Conservation (phyloP, 2,797 vertebrate species). For the Lateolabrax maculatus region DNA sequence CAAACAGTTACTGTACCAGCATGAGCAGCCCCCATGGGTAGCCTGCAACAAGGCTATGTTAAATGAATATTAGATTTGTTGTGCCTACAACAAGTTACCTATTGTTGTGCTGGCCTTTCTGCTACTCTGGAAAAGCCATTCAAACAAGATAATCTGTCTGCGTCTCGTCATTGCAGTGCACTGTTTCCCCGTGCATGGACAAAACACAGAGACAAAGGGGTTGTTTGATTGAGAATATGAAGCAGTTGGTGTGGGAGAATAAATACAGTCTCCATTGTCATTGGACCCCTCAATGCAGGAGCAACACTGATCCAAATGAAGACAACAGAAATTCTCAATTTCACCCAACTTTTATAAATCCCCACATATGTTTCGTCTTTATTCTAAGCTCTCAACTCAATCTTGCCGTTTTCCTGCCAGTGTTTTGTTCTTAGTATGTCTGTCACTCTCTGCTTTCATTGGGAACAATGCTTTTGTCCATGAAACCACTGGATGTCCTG, state of each 20-base stretch:
- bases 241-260: slow-evolving; percentile 74
- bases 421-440: slow-evolving; percentile 37
- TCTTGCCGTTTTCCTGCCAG: slow-evolving; percentile 33
- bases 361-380: not conserved
- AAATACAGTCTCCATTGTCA: slow-evolving; percentile 59
- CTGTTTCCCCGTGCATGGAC: slow-evolving; percentile 73
- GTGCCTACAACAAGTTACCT: slow-evolving; percentile 86
- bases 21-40: slow-evolving; percentile 66
- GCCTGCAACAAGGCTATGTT: slow-evolving; percentile 69
- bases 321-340: slow-evolving; percentile 16
- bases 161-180: slow-evolving; percentile 76
- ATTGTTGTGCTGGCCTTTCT: slow-evolving; percentile 84
- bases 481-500: slow-evolving; percentile 58
- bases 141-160: slow-evolving; percentile 87
- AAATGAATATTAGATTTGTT: slow-evolving; percentile 85
- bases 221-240: slow-evolving; percentile 82
- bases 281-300: slow-evolving; percentile 16
- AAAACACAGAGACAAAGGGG: slow-evolving; percentile 81
- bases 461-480: slow-evolving; percentile 80
- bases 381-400: slow-evolving; percentile 6
- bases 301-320: slow-evolving; percentile 36
- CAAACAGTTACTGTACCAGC: slow-evolving; percentile 80
- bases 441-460: slow-evolving; percentile 23
- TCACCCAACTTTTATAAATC: not conserved
- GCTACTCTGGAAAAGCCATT: slow-evolving; percentile 84